Conservation (phyloP, 2,797 vertebrate species). For the Coregonus sp. region DNA sequence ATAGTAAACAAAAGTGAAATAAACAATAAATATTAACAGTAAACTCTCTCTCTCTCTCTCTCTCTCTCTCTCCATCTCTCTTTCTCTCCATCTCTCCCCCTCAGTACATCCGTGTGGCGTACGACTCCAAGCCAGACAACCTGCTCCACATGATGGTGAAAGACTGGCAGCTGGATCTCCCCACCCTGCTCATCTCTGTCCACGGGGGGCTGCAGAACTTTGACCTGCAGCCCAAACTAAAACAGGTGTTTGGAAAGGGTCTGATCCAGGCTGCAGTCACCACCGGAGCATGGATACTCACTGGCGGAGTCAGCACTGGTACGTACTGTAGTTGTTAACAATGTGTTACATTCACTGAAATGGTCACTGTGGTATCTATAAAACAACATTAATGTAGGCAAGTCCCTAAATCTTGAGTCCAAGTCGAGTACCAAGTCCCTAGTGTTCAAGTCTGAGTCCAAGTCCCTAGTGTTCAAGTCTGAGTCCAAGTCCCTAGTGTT, state of each 20-base stretch:
- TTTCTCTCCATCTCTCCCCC: conserved; percentile 28
- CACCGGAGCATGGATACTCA: conserved; percentile 98
- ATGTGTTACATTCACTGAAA: not conserved
- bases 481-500: too few species aligned
- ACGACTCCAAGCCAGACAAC: conserved; percentile 90
- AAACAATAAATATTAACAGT: too few species aligned
- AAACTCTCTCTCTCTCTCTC: not conserved
- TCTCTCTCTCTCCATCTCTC: conserved; percentile 1
- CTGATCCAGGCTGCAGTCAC: conserved; percentile 96
- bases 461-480: too few species aligned
- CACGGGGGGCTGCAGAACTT: conserved; percentile 97
- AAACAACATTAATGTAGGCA: not conserved
- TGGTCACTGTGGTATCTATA: not conserved
- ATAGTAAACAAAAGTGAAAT: too few species aligned
- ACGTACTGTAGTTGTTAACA: not conserved
- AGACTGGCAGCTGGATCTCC: conserved; percentile 95
- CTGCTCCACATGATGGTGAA: conserved; percentile 95
- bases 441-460: too few species aligned
- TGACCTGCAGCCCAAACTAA: conserved; percentile 91
- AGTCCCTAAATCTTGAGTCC: not conserved
- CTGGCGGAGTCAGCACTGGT: conserved; percentile 94
- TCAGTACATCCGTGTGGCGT: conserved; percentile 91
- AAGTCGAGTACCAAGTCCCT: too few species aligned
- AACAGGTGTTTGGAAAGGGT: conserved; percentile 95
- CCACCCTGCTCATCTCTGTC: conserved; percentile 91